A percentile compares a stretch with the other conserved stretches of the same genome.
phyloP scores from a whole-genome alignment of 2,113 vertebrate species.

The Etheostoma spectabile region DNA sequence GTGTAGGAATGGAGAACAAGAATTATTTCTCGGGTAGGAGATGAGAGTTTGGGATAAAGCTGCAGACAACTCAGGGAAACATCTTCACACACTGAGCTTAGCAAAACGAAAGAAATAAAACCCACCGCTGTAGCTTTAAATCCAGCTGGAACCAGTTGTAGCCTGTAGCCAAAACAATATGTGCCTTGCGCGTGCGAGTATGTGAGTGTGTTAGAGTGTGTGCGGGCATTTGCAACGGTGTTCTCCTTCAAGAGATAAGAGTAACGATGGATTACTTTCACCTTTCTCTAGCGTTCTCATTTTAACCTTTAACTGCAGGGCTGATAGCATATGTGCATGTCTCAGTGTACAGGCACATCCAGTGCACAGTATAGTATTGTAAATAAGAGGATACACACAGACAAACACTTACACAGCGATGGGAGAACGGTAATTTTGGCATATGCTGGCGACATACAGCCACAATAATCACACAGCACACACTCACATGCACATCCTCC shows the following conservation, averaged over 20 bases:
- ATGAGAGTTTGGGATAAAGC: conserved; percentile 17
- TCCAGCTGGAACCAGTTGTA: conserved; percentile 82
- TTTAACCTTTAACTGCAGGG: conserved; percentile 60
- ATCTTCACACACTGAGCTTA: conserved; percentile 45
- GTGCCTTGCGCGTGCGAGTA: conserved; percentile 46
- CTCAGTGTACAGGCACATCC: background rate
- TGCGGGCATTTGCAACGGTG: conserved; percentile 52
- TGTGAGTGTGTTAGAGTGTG: conserved; percentile 32
- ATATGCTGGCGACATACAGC: conserved; percentile 8
- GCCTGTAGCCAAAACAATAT: conserved; percentile 83
- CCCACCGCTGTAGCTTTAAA: conserved; percentile 73
- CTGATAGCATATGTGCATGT: conserved; percentile 32
- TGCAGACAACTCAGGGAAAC: conserved; percentile 25
- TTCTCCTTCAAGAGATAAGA: conserved; percentile 69
- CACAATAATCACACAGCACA: conserved; percentile 26
- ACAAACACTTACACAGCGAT: conserved; percentile 13
- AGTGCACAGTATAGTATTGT: background rate
- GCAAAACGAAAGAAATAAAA: conserved; percentile 37
- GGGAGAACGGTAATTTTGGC: conserved; percentile 17
- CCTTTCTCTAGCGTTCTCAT: conserved; percentile 41
- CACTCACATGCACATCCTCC: conserved; percentile 20
- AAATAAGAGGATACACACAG: conserved; percentile 6
- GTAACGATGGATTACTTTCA: conserved; percentile 64
- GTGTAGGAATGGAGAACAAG: background rate
- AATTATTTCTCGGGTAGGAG: conserved; percentile 33